Evolutionary conservation across 1,140 invertebrate species (phyloP).

Genomic region (Listronotus oregonensis): DNA sequence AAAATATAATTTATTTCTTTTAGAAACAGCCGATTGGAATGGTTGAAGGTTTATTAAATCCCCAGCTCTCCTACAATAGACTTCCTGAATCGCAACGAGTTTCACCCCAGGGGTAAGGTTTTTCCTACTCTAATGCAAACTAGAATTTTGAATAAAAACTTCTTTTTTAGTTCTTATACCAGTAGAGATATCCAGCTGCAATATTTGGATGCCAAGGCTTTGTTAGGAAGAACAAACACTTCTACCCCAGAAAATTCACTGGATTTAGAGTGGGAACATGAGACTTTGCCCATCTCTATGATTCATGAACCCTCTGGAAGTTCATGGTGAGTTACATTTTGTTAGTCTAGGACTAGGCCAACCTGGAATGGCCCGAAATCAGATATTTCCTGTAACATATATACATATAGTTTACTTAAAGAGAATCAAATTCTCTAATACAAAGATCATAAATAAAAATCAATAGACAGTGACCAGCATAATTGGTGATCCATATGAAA

Average conservation of each 20-base stretch:
- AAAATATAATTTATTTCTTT: slow-evolving; percentile 25
- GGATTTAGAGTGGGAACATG: slow-evolving; percentile 67
- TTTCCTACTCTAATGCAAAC: too few relatives aligned
- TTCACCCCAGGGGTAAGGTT: slow-evolving; percentile 49
- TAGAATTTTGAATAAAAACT: not conserved
- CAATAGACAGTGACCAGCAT: too few relatives aligned
- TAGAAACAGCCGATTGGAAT: slow-evolving; percentile 56
- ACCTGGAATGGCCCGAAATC: too few relatives aligned
- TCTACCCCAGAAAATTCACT: slow-evolving; percentile 63
- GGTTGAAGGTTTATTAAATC: slow-evolving; percentile 58
- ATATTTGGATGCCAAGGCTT: slow-evolving; percentile 58
- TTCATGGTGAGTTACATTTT: slow-evolving; percentile 46
- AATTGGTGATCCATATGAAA: too few relatives aligned
- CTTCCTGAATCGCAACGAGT: slow-evolving; percentile 53
- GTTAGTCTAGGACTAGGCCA: too few relatives aligned
- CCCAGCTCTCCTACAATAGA: slow-evolving; percentile 57
- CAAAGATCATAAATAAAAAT: too few relatives aligned
- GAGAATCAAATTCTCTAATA: too few relatives aligned
- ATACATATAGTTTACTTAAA: too few relatives aligned
- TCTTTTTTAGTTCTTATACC: slow-evolving; percentile 52
- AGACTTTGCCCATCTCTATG: slow-evolving; percentile 54
- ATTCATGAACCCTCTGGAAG: slow-evolving; percentile 50
- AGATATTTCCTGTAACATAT: too few relatives aligned
- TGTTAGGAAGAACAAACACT: slow-evolving; percentile 55
- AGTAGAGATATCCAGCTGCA: slow-evolving; percentile 58